A percentile compares a stretch with the other conserved stretches of the same genome.
Conservation (phyloP, 1,140 invertebrate genomes). For the Drosophila pandora region DNA sequence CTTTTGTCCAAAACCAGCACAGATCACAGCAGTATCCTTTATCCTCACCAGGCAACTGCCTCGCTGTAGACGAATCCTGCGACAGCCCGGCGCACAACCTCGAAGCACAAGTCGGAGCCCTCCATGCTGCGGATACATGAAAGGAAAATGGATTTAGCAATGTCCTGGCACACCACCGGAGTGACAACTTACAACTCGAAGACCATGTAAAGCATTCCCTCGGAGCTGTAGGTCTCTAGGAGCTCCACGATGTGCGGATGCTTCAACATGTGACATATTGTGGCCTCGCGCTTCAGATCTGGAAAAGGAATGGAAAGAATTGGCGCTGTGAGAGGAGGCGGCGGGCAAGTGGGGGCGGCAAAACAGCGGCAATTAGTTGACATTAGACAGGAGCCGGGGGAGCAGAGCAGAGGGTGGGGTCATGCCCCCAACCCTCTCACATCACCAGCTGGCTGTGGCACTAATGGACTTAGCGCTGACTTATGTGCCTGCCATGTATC, state of each 20-base stretch:
- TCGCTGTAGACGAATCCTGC: conserved; percentile 99
- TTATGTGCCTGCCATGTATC: conserved; percentile 74
- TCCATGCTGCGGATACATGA: conserved; percentile 92
- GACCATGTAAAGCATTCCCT: conserved; percentile 99
- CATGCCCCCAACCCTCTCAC: conserved; percentile 8
- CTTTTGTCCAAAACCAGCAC: conserved; percentile 13
- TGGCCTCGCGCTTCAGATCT: conserved; percentile 99
- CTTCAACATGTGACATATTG: conserved; percentile 99
- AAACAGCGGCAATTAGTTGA: conserved; percentile 68
- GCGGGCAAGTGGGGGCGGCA: neutral
- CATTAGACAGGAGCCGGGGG: conserved; percentile 33
- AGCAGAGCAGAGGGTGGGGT: conserved; percentile 6
- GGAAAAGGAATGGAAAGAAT: conserved; percentile 73
- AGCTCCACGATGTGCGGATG: conserved; percentile 99
- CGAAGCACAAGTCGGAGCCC: conserved; percentile 98
- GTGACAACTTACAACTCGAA: conserved; percentile 97
- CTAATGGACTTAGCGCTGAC: conserved; percentile 73
- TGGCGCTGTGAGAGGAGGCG: conserved; percentile 62
- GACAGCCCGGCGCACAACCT: conserved; percentile 97
- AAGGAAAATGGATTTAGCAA: conserved; percentile 27
- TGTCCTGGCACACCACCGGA: conserved; percentile 22
- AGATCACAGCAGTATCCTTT: neutral
- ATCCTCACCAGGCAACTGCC: conserved; percentile 96
- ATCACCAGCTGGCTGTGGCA: conserved; percentile 61
- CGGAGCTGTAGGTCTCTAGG: conserved; percentile 98